Base-by-base conservation (phyloP, 1,140 invertebrate species). In the Drosophila busckii region DNA sequence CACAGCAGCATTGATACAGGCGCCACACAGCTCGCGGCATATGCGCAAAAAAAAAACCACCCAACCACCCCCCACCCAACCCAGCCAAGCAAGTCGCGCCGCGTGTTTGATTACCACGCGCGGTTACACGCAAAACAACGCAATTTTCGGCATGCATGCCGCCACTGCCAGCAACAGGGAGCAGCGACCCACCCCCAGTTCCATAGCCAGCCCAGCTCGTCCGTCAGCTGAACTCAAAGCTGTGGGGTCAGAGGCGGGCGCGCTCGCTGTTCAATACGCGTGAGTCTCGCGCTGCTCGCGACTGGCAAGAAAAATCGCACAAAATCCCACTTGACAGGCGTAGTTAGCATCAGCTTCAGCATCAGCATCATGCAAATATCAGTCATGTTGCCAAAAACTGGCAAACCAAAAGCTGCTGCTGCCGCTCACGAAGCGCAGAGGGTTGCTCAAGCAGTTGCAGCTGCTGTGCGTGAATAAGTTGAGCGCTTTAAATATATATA, bases 321-420 rank as follows among this genome's bases (percentile, higher is more conserved):
- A 82, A 84, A 80, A 84, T 84, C 82, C 82, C 82, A 84, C 75
- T 84, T 84, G 82, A 84, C 82, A 84, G 82, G 73, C 82, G 82
- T 85, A 75, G 75, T 82, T 82, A 84, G 80, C 80, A 65, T n/a
- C n/a, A n/a, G n/a, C n/a, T n/a, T n/a, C n/a, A 75, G 69, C 69
- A 80, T 80, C 75, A 80, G 49, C 49, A 45, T 45, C 56, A 60
- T 82, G 75, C 75, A 80, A 82, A 80, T 80, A 80, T 80, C 75
- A 80, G 75, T 82, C 75, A 75, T 76, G 65, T 70, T 66, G 55
- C 55, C 58, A 46, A 42, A 4, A n/a, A 29, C 22, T 16, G 8
- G 5, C 23, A n/a, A n/a, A n/a, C n/a, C n/a, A n/a, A n/a, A n/a
- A n/a, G n/a, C n/a, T n/a, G n/a, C n/a, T n/a, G n/a, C n/a, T n/a